phyloP scores from a whole-genome alignment of 2,888 invertebrate genomes.

The Drosophila anomalata region DNA sequence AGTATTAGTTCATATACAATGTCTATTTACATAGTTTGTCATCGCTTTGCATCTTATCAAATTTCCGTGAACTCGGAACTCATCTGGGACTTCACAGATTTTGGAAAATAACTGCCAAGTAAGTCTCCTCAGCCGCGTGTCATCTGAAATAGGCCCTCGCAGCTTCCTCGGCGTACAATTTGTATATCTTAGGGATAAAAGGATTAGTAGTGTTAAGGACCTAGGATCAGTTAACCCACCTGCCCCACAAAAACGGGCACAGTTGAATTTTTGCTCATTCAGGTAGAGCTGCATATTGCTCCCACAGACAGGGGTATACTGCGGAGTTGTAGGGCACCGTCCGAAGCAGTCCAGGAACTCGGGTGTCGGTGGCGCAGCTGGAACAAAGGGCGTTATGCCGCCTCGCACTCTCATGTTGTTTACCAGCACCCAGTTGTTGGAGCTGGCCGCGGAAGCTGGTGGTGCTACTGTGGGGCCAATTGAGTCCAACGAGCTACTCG shows the following conservation, averaged over 20 bases:
- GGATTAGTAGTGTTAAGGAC: neutral
- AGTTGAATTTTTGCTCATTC: constrained; percentile 81
- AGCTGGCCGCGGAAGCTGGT: constrained; percentile 8
- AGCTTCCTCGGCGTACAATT: constrained; percentile 80
- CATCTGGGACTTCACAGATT: neutral
- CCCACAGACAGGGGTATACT: constrained; percentile 83
- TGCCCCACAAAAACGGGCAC: constrained; percentile 81
- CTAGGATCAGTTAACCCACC: constrained; percentile 60
- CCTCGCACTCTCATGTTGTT: constrained; percentile 67
- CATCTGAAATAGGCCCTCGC: constrained; percentile 79
- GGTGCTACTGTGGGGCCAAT: neutral
- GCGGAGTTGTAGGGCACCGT: constrained; percentile 80
- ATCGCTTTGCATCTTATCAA: constrained; percentile 30
- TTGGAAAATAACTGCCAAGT: neutral
- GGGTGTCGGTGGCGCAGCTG: constrained; percentile 59
- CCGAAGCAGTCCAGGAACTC: constrained; percentile 73
- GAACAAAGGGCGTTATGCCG: constrained; percentile 67
- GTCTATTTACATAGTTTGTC: constrained; percentile 24
- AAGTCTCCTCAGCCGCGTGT: constrained; percentile 65
- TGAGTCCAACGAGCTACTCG: constrained; percentile 1
- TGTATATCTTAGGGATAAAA: constrained; percentile 65
- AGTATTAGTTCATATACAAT: neutral
- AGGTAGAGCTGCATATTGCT: constrained; percentile 77
- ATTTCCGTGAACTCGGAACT: constrained; percentile 10
- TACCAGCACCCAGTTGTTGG: constrained; percentile 63